phyloP scores from a whole-genome alignment of 2,888 invertebrate species.

The Catocala sponsa region DNA sequence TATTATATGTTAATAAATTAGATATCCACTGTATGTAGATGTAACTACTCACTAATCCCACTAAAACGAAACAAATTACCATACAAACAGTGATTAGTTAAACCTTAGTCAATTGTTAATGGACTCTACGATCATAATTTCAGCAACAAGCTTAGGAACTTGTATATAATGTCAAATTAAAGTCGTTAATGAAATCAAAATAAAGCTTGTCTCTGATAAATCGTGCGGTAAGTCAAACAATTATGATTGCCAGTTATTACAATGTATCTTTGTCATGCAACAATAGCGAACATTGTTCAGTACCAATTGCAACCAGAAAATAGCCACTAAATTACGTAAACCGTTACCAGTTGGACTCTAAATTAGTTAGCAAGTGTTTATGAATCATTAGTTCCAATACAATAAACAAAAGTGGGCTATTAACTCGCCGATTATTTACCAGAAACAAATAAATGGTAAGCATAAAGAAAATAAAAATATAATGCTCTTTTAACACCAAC shows the following conservation, averaged over 20 bases:
- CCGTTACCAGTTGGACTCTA: constrained; percentile 73
- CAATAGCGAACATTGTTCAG: constrained; percentile 79
- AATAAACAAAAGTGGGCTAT: constrained; percentile 56
- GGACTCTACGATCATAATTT: constrained; percentile 25
- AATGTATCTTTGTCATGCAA: constrained; percentile 83
- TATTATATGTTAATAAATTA: background rate
- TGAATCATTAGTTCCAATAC: constrained; percentile 77
- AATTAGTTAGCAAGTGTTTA: constrained; percentile 79
- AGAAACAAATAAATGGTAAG: constrained; percentile 30
- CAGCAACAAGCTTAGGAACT: constrained; percentile 37
- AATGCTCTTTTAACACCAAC: constrained; percentile 56
- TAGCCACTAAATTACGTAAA: constrained; percentile 83
- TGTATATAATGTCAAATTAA: constrained; percentile 53
- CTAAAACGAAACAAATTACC: constrained; percentile 40
- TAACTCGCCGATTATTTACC: constrained; percentile 38
- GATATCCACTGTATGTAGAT: background rate
- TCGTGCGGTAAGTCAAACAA: constrained; percentile 76
- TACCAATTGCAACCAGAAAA: constrained; percentile 82
- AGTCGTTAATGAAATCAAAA: constrained; percentile 69
- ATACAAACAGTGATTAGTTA: constrained; percentile 48
- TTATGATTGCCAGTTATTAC: constrained; percentile 77
- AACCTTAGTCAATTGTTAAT: constrained; percentile 40
- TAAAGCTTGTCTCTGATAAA: constrained; percentile 72
- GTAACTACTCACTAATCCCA: constrained; percentile 33
- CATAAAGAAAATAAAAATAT: constrained; percentile 51